Conservation (phyloP, 2,797 vertebrate species). For the Aulostomus chinensis region DNA sequence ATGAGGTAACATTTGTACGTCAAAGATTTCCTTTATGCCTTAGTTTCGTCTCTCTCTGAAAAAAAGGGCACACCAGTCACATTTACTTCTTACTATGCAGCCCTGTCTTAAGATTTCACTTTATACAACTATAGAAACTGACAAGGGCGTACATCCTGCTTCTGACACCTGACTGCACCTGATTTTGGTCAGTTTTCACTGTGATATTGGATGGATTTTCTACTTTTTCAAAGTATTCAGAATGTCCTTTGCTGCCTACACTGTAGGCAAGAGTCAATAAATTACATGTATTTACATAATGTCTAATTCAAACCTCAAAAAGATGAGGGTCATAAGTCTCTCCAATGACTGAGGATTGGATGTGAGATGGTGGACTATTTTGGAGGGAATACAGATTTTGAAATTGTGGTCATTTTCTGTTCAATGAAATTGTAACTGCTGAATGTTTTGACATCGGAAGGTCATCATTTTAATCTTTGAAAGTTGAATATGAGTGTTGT, state of each 20-base stretch:
- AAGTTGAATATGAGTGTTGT: conserved; percentile 60
- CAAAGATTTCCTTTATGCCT: conserved; percentile 80
- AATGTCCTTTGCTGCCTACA: conserved; percentile 74
- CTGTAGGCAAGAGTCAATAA: conserved; percentile 90
- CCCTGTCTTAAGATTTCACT: conserved; percentile 41
- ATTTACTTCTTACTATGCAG: conserved; percentile 55
- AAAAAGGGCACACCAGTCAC: conserved; percentile 73
- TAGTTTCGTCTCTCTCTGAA: conserved; percentile 73
- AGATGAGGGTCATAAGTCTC: conserved; percentile 64
- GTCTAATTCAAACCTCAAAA: conserved; percentile 75
- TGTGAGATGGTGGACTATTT: conserved; percentile 14
- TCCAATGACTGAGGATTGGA: conserved; percentile 31
- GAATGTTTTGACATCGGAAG: conserved; percentile 40
- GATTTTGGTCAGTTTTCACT: conserved; percentile 30
- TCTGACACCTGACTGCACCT: conserved; percentile 25
- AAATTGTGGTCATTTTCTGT: conserved; percentile 15
- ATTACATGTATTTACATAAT: conserved; percentile 92
- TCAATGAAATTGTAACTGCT: conserved; percentile 26
- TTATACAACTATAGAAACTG: conserved; percentile 42
- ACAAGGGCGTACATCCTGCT: conserved; percentile 20
- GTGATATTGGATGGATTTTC: conserved; percentile 17
- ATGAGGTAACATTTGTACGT: conserved; percentile 99
- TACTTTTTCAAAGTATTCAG: conserved; percentile 56
- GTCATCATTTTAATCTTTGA: conserved; percentile 46
- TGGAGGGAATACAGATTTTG: conserved; percentile 26